These are phyloP conservation scores for Lytechinus variegatus DNA, from an alignment of 35 echinoderm and acorn worm species.

Conservation along the genomic window DNA sequence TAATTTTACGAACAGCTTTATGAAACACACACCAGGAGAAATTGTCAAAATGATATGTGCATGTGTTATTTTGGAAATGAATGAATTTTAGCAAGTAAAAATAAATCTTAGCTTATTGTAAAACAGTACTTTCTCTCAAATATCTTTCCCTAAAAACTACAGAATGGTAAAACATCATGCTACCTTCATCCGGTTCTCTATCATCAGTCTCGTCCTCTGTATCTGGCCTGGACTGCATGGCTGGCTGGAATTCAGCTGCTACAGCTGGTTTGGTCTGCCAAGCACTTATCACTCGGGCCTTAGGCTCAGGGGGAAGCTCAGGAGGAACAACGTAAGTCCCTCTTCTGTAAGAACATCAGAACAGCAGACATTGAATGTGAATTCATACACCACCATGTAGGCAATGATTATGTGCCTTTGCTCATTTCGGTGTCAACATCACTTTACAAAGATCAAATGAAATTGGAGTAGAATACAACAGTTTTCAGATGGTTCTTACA, in stretches of 20 bases:
- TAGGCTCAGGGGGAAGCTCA: conserved; percentile 46
- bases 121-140: not conserved
- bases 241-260: conserved; percentile 32
- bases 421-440: too few relatives aligned
- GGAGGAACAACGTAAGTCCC: conserved; percentile 75
- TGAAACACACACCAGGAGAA: too few relatives aligned
- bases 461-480: too few relatives aligned
- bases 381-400: not conserved
- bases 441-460: too few relatives aligned
- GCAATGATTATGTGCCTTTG: too few relatives aligned
- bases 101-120: not conserved
- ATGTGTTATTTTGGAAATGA: too few relatives aligned
- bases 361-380: not conserved
- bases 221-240: conserved; percentile 29
- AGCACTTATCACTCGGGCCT: not conserved
- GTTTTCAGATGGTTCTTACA: too few relatives aligned
- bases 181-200: conserved; percentile 30
- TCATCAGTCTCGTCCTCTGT: conserved; percentile 45
- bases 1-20: too few relatives aligned
- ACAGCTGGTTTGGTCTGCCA: not conserved
- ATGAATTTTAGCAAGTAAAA: too few relatives aligned
- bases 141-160: too few relatives aligned
- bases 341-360: conserved; percentile 41
- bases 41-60: too few relatives aligned
- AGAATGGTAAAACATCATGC: too few relatives aligned